phyloP scores from a whole-genome alignment of 2,888 invertebrate species.

The Hofmannophila pseudospretella region DNA sequence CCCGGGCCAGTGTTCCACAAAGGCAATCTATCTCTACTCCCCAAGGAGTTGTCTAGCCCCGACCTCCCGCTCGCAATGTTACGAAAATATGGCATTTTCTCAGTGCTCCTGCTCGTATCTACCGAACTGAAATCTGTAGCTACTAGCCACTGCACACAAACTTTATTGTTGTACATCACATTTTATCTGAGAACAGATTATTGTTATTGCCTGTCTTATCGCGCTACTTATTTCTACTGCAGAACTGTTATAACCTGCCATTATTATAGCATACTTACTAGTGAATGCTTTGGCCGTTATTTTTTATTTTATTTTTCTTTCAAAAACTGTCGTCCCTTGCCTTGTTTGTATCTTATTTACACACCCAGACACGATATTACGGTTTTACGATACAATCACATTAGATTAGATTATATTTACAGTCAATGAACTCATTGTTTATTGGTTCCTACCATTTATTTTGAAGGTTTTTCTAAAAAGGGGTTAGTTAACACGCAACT shows the following conservation, averaged over 20 bases:
- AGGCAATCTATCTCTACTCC: conserved; percentile 50
- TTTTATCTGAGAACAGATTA: conserved; percentile 22
- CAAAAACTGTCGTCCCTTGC: too few relatives aligned
- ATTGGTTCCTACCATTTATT: conserved; percentile 8
- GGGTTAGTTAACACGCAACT: conserved; percentile 8
- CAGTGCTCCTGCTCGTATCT: conserved; percentile 20
- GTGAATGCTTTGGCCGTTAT: too few relatives aligned
- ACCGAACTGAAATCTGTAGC: conserved; percentile 21
- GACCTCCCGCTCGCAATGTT: conserved; percentile 31
- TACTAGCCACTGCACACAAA: conserved; percentile 15
- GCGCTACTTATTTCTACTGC: conserved; percentile 12
- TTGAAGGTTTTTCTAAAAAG: conserved; percentile 1
- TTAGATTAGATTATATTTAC: conserved; percentile 5
- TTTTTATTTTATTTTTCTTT: too few relatives aligned
- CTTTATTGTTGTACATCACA: conserved; percentile 25
- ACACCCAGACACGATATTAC: background rate
- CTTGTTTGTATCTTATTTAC: too few relatives aligned
- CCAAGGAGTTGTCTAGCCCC: conserved; percentile 37
- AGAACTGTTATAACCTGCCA: conserved; percentile 10
- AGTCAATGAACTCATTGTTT: conserved; percentile 4
- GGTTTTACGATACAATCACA: background rate
- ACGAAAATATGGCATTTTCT: conserved; percentile 45
- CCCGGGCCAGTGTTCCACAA: conserved; percentile 35
- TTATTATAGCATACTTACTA: too few relatives aligned
- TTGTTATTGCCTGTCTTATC: conserved; percentile 26